Percentiles rank a stretch among this genome's conserved stretches.
Evolutionary conservation across 2,113 vertebrate species (phyloP).

Genomic region (Rissa tridactyla): DNA sequence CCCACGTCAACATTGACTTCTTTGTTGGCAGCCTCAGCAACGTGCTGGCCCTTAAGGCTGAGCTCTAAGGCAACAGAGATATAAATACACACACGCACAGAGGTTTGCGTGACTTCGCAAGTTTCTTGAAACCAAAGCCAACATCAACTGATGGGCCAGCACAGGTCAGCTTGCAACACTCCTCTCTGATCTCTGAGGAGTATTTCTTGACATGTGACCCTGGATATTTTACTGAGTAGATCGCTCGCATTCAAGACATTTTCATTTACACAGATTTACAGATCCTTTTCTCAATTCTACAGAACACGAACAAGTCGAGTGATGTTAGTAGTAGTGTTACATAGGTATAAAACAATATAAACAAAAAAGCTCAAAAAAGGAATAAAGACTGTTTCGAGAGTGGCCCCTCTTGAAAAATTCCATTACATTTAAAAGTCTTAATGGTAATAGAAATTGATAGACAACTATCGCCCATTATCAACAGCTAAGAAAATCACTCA

Average conservation of each 20-base stretch:
- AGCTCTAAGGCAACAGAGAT: background rate
- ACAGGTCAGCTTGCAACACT: background rate
- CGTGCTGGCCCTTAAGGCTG: background rate
- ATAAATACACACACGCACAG: accelerated
- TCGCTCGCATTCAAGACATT: background rate
- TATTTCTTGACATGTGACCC: background rate
- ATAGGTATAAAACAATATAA: background rate
- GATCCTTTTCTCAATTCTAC: background rate
- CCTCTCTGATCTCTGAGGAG: background rate
- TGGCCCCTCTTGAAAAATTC: background rate
- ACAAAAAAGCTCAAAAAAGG: background rate
- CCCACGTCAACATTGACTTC: background rate
- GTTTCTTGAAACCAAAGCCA: background rate
- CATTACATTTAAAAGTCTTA: background rate
- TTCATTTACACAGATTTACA: background rate
- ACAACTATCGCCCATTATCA: background rate
- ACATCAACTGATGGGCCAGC: background rate
- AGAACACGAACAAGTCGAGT: background rate
- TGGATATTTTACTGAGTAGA: background rate
- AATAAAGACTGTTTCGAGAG: background rate
- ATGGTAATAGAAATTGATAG: background rate
- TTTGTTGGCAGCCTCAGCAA: background rate
- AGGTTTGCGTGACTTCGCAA: background rate
- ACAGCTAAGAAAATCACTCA: background rate
- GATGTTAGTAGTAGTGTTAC: background rate